Conservation (phyloP, 2,797 vertebrate genomes). For the Gymnocypris eckloni region DNA sequence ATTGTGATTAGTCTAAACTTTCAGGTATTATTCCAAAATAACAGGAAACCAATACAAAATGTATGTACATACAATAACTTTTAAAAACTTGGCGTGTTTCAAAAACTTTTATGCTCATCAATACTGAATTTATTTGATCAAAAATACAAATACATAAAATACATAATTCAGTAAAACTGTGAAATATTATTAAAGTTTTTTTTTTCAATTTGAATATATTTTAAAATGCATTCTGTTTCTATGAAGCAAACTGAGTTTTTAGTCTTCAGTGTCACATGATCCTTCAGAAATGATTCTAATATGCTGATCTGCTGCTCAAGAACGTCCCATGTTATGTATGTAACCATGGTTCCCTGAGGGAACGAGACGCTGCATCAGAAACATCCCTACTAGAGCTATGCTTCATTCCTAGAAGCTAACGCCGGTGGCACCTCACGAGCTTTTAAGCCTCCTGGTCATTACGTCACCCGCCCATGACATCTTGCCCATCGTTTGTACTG, state of each 20-base stretch:
- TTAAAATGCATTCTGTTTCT: not conserved
- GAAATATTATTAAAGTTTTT: not conserved
- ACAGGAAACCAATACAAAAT: not conserved
- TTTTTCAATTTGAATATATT: not conserved
- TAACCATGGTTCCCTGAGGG: no score
- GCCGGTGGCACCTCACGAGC: no score
- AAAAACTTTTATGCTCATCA: not conserved
- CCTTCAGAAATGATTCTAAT: not conserved
- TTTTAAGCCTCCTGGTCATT: no score
- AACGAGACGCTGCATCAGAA: no score
- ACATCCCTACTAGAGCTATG: no score
- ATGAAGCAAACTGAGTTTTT: not conserved
- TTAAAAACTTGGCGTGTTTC: not conserved
- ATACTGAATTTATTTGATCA: not conserved
- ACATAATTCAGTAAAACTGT: not conserved
- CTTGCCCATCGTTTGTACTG: no score
- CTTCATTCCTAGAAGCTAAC: no score
- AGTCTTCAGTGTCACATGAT: not conserved
- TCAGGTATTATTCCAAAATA: not conserved
- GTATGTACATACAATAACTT: not conserved
- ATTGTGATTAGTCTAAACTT: constrained; percentile 8
- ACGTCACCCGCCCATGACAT: no score
- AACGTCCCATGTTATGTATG: not conserved
- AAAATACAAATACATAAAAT: not conserved
- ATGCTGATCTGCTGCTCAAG: not conserved